Percentiles rank a stretch among this genome's conserved stretches.
Evolutionary conservation across 2,797 vertebrate species (phyloP).

Genomic region (Cossypha caffra): DNA sequence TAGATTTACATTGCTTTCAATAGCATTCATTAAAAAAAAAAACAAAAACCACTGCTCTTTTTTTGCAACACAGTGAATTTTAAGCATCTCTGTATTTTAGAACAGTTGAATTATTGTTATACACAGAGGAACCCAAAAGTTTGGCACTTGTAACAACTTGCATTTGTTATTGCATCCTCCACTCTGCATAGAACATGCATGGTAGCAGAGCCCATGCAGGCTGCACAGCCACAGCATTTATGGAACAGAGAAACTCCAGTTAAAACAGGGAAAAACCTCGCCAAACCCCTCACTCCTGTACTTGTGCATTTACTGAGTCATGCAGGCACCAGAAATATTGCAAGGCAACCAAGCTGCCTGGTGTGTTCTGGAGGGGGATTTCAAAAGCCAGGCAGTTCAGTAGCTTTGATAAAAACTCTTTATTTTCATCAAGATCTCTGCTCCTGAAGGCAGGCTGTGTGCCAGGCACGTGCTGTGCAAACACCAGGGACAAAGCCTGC

Average conservation of each 20-base stretch:
- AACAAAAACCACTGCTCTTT: neutral
- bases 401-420: neutral
- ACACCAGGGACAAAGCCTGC: neutral
- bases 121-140: slow-evolving; percentile 40
- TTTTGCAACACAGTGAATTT: slow-evolving; percentile 58
- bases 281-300: neutral
- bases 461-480: neutral
- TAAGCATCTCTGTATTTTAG: slow-evolving; percentile 29
- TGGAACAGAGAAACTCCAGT: slow-evolving; percentile 27
- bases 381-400: neutral
- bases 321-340: slow-evolving; percentile 6
- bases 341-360: neutral
- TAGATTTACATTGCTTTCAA: slow-evolving; percentile 36
- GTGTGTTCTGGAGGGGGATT: neutral
- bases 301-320: neutral
- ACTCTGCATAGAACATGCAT: neutral
- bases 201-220: neutral
- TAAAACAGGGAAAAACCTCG: neutral
- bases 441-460: neutral
- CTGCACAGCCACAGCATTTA: neutral
- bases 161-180: slow-evolving; percentile 68
- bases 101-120: neutral
- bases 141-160: slow-evolving; percentile 73
- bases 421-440: neutral
- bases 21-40: neutral